Evolutionary conservation across 2,888 invertebrate species (phyloP), one percentile per base, ranked within the genome.

Genomic region (Pelosia muscerda): DNA sequence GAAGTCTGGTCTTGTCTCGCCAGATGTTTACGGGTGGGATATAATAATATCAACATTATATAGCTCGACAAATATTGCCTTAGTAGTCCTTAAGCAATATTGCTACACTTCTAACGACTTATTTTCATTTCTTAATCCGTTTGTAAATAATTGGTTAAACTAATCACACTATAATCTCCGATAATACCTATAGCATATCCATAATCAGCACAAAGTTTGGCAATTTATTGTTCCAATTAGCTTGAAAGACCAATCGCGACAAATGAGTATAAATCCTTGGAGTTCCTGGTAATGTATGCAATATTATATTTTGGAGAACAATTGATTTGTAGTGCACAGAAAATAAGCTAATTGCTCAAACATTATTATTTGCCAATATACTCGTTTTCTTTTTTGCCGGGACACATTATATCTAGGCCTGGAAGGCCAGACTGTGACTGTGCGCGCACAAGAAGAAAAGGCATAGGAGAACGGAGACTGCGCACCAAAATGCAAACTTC

Each of bases 91-190:
- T 49, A 2, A 42, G 49, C 11, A 61, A 49, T 61, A 26, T 26
- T 61, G 54, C 62, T 54, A n/a, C 62, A 62, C 13, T 62, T 62
- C 53, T 62, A 62, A n/a, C 2, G 28, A 15, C n/a, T 22, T 22
- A 28, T n/a, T 60, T 34, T 8, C 9, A 57, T 64, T 49, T 22
- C 56, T 57, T 64, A 26, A 64, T 63, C 34, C 38, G 15, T 38
- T 10, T 19, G 22, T 25, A 31, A 34, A 38, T 59, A 15, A 15
- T 22, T 25, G 19, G 19, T 59, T 38, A 59, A 10, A 19, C 25
- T 2, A 58, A 34, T 22, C 11, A 22, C 58, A 8, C 6, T 22
- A 23, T 38, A 38, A 22, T 38, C 25, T 6, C n/a, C 8, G 15
- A 26, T 26, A 25, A 25, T 25, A 23, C 25, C n/a, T 49, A n/a